Evolutionary conservation across 2,797 vertebrate species (phyloP).

Genomic region (Alcedo atthis): DNA sequence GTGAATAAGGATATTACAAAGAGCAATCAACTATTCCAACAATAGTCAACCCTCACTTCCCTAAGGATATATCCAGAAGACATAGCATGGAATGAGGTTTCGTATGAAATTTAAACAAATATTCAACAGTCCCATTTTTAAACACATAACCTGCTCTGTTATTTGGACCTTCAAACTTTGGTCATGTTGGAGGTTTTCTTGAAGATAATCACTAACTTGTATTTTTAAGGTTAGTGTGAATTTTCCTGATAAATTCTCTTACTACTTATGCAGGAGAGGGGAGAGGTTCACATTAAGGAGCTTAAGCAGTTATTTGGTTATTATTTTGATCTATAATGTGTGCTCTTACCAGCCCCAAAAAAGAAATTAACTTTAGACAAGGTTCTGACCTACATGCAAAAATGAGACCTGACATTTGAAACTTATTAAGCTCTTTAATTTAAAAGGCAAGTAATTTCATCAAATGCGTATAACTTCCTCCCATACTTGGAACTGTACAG

Average conservation of each 20-base stretch:
- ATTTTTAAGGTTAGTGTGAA: slow-evolving; percentile 1
- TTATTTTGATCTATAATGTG: slow-evolving; percentile 35
- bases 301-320: background rate
- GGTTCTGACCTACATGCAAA: slow-evolving; percentile 17
- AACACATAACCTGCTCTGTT: background rate
- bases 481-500: background rate
- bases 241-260: slow-evolving; percentile 5
- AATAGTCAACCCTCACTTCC: background rate
- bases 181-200: background rate
- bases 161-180: background rate
- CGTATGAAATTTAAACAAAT: background rate
- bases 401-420: slow-evolving; percentile 55
- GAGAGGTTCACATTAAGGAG: slow-evolving; percentile 4
- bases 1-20: slow-evolving; percentile 26
- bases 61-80: background rate
- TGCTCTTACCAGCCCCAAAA: slow-evolving; percentile 5
- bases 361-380: slow-evolving; percentile 29
- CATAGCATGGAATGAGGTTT: background rate
- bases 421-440: slow-evolving; percentile 34
- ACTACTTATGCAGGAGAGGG: background rate
- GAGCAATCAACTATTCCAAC: background rate
- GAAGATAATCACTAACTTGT: background rate
- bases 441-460: slow-evolving; percentile 36
- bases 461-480: background rate
- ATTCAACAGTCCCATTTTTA: background rate